A percentile compares a stretch with the other conserved stretches of the same genome.
Conservation (phyloP, 1,140 invertebrate genomes). For the Metopolophium dirhodum region DNA sequence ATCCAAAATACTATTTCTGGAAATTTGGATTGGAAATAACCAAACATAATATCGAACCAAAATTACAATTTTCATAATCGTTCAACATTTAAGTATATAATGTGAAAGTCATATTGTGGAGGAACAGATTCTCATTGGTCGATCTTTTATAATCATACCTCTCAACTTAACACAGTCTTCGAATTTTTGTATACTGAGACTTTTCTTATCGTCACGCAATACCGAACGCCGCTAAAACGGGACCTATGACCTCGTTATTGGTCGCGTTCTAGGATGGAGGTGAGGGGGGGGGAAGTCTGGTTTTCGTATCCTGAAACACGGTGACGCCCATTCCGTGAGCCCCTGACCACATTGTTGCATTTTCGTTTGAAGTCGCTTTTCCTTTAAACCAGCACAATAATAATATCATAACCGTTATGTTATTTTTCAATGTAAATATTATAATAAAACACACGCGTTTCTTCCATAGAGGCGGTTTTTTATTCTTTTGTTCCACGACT, state of each 20-base stretch:
- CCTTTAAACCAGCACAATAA: not conserved
- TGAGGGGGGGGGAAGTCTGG: not conserved
- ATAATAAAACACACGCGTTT: too few species aligned
- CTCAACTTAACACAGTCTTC: not conserved
- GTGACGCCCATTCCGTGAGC: not conserved
- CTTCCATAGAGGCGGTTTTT: too few species aligned
- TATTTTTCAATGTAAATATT: not conserved
- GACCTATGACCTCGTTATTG: not conserved
- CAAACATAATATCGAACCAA: too few species aligned
- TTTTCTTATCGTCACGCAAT: not conserved
- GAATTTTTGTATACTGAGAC: not conserved
- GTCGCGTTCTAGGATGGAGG: too few species aligned
- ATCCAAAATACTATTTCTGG: not conserved
- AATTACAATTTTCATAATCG: too few species aligned
- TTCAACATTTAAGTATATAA: not conserved
- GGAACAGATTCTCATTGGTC: not conserved
- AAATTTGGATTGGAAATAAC: not conserved
- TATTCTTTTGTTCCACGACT: too few species aligned
- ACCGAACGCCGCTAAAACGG: not conserved
- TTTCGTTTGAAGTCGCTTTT: not conserved
- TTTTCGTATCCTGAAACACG: not conserved
- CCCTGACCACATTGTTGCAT: not conserved
- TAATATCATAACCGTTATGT: not conserved
- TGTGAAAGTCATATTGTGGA: not conserved
- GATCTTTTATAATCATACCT: not conserved